Evolutionary conservation across 1,140 invertebrate genomes (phyloP), one percentile per base, ranked within the genome.

Genomic region (Agrypnia vestita): DNA sequence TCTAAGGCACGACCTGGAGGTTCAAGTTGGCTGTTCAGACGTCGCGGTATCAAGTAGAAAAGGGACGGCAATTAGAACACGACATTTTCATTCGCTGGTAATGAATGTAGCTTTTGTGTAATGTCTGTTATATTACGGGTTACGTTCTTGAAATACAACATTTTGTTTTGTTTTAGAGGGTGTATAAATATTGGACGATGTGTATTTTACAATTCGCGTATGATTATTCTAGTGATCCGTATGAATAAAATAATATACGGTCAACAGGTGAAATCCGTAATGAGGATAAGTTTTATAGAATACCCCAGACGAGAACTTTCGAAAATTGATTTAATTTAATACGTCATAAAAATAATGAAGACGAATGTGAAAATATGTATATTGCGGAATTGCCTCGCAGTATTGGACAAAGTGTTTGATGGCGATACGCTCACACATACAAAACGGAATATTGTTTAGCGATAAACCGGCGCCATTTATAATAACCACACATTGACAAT

Each of bases 401-500:
- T 47, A 71, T 49, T 13, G 62, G 62, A n/a, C 19, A 25, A 71
- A 6, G 4, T 49, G 25, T 44, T 64, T 44, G 43, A 44, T 11
- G 35, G 25, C 59, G 62, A 12, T 17, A 44, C 9, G 25, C 17
- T 25, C 62, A 46, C 62, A 64, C 35, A 64, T 19, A 46, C 62
- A 9, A 35, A 76, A 35, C 21, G 13, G 12, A 11, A 64, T 47
- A 76, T 76, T 76, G 75, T 76, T 51, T 51, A 51, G 75, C 75
- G 67, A 76, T 76, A 76, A 64, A 64, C 75, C 46, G 47, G 17
- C 25, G 73, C 73, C 56, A 44, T 76, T 76, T 76, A 67, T 25
- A 76, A 76, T 76, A 76, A 49, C 59, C 25, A 49, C 46, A 64
- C 61, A 76, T 79, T 82, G 80, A 76, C 77, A 82, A 43, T 69